Conservation (phyloP, 2,888 invertebrate genomes). For the Phrixothrix hirtus region DNA sequence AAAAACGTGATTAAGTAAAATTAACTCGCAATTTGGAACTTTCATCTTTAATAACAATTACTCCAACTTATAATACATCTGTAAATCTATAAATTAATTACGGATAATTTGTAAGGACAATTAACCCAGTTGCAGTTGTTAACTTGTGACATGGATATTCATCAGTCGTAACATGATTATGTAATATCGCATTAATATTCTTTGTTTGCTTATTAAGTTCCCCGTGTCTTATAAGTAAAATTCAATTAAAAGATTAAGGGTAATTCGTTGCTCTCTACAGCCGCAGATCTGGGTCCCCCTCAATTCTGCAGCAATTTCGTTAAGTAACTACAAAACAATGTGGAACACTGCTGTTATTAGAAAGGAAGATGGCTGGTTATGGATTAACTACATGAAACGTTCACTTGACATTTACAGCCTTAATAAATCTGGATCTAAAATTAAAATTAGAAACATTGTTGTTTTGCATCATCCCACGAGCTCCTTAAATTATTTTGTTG, state of each 20-base stretch:
- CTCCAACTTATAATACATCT: not conserved
- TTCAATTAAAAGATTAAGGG: not conserved
- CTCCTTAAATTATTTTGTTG: not conserved
- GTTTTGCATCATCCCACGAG: not conserved
- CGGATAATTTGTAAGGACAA: conserved; percentile 4
- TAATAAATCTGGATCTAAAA: not conserved
- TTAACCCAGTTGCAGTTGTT: conserved; percentile 12
- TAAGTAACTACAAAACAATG: conserved; percentile 8
- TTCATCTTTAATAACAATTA: conserved; percentile 3
- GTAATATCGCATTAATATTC: not conserved
- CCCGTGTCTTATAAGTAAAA: not conserved
- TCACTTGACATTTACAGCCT: conserved; percentile 10
- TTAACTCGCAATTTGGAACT: too few relatives aligned
- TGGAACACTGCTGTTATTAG: conserved; percentile 6
- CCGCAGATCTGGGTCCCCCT: too few relatives aligned
- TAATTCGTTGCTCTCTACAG: not conserved
- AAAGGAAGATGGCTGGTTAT: conserved; percentile 8
- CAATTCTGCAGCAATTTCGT: too few relatives aligned
- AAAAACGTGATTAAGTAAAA: too few relatives aligned
- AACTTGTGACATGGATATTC: conserved; percentile 15
- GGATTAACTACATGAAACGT: not conserved
- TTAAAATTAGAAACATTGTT: not conserved
- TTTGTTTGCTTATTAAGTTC: not conserved
- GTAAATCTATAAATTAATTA: not conserved
- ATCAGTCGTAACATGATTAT: conserved; percentile 5